A percentile compares a stretch with the other conserved stretches of the same genome.
These are phyloP conservation scores for Chionoecetes opilio DNA, from an alignment of 1,140 invertebrate species.

Conservation along the genomic window DNA sequence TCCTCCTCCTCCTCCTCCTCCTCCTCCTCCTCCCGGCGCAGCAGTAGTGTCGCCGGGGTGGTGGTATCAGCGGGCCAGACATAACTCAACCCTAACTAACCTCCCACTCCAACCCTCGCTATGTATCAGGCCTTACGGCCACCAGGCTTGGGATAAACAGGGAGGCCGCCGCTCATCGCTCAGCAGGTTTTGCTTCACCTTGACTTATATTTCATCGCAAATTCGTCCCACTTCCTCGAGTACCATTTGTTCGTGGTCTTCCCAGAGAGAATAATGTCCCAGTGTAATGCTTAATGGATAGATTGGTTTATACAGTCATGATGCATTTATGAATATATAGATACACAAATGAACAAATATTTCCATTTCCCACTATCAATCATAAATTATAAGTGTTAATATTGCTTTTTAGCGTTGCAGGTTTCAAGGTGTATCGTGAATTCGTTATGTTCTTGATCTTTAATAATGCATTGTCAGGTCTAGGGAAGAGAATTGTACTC, in stretches of 20 bases:
- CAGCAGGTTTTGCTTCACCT: not conserved
- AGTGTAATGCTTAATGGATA: no score
- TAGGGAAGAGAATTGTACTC: no score
- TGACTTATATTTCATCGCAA: slow-evolving; percentile 19
- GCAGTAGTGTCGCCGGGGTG: not conserved
- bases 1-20: not conserved
- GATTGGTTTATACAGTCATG: no score
- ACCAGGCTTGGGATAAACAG: not conserved
- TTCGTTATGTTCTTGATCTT: no score
- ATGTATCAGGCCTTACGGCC: slow-evolving; percentile 5
- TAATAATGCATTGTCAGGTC: no score
- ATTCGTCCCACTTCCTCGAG: not conserved
- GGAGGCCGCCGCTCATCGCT: not conserved
- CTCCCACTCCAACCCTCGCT: not conserved
- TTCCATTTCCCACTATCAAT: no score
- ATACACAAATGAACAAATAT: no score
- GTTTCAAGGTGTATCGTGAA: no score
- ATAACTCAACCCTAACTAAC: not conserved
- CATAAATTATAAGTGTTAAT: no score
- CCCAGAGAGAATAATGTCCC: not conserved
- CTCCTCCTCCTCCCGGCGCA: not conserved
- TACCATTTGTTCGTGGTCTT: slow-evolving; percentile 1
- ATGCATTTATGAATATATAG: no score
- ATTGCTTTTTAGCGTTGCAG: no score
- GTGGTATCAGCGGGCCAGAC: not conserved